Conservation (phyloP, 92 coral and sea anemone genomes). For the Bergia sp. region DNA sequence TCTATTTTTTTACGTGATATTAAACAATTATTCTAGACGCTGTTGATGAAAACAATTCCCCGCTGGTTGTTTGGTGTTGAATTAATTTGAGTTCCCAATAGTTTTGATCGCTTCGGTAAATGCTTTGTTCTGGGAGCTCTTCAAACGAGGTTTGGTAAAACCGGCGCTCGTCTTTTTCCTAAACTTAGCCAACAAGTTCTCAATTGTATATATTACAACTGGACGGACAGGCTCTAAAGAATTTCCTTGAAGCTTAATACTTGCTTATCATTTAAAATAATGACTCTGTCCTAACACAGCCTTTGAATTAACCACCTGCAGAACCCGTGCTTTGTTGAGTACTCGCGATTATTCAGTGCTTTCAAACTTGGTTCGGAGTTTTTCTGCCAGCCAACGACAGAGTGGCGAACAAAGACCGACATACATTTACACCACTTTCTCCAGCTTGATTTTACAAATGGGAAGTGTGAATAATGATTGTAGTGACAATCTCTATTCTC, state of each 20-base stretch:
- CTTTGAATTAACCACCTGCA: not conserved
- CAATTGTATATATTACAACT: not conserved
- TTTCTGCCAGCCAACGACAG: not conserved
- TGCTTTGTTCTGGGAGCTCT: not conserved
- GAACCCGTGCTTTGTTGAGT: not conserved
- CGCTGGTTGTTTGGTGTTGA: not conserved
- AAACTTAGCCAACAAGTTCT: not conserved
- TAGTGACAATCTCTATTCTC: not conserved
- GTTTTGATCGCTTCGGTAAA: not conserved
- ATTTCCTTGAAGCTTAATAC: not conserved
- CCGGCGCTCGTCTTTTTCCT: not conserved
- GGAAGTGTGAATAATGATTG: too few species aligned
- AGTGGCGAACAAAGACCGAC: too few species aligned
- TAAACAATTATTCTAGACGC: slow-evolving; percentile 6
- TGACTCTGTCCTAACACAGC: not conserved
- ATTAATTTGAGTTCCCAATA: not conserved
- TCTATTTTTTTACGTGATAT: not conserved
- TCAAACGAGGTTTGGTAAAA: not conserved
- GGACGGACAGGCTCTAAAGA: not conserved
- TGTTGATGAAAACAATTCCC: not conserved
- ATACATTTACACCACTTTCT: not conserved
- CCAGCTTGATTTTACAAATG: not conserved
- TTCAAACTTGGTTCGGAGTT: not conserved
- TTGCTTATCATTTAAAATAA: too few species aligned
- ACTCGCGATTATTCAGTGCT: not conserved